Conservation (phyloP, 2,797 vertebrate genomes). For the Rhabdophis nuchalis region DNA sequence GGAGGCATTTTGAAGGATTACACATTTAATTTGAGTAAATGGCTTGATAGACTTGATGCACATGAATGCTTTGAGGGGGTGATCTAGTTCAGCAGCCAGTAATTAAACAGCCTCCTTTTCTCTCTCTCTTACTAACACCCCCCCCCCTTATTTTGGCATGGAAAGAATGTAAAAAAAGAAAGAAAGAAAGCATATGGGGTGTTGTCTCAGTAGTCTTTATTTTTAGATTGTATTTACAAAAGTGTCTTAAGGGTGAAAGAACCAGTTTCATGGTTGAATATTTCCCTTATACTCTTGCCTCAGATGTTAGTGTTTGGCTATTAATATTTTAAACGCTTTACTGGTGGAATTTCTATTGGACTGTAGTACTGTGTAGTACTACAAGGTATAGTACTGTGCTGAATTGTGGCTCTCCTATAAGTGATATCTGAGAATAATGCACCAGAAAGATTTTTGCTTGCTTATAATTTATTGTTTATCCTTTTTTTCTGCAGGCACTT, state of each 20-base stretch:
- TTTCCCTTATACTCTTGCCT: not conserved
- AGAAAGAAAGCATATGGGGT: conserved; percentile 20
- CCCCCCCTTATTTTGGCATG: conserved; percentile 24
- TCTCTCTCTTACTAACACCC: not conserved
- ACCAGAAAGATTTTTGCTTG: conserved; percentile 44
- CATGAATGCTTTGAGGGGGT: conserved; percentile 76
- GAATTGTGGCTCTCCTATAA: not conserved
- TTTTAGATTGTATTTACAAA: conserved; percentile 39
- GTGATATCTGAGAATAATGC: conserved; percentile 27
- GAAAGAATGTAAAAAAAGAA: conserved; percentile 38
- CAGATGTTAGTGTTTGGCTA: not conserved
- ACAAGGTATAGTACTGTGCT: not conserved
- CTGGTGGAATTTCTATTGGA: not conserved
- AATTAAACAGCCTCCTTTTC: conserved; percentile 65
- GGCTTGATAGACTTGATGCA: conserved; percentile 80
- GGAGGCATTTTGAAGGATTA: conserved; percentile 83
- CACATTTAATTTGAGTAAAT: conserved; percentile 83
- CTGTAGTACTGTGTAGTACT: not conserved
- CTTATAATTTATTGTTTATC: conserved; percentile 46
- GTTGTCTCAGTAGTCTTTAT: conserved; percentile 43
- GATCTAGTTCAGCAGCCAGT: conserved; percentile 73
- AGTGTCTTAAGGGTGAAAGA: not conserved
- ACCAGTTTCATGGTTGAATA: conserved; percentile 15
- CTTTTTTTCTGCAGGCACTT: conserved; percentile 8
- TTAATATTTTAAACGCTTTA: conserved; percentile 36